Conservation (phyloP, 2,113 vertebrate genomes). For the Bufo gargarizans region DNA sequence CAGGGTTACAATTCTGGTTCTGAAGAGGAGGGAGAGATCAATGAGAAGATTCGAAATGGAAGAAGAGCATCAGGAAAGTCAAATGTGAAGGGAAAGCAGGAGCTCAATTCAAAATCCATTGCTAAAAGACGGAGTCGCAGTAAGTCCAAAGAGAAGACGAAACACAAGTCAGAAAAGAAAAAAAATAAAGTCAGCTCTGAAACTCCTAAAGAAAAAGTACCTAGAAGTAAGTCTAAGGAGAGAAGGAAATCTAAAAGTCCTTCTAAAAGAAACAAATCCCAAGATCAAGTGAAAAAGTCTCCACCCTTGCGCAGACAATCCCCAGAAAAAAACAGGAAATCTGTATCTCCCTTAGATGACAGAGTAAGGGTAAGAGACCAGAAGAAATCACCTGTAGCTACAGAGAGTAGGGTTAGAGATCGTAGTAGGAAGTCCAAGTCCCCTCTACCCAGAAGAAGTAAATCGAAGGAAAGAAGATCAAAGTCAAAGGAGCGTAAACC, state of each 20-base stretch:
- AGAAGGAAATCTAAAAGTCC: slow-evolving; percentile 83
- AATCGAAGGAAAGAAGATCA: slow-evolving; percentile 81
- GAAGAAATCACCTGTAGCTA: slow-evolving; percentile 76
- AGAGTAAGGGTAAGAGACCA: slow-evolving; percentile 74
- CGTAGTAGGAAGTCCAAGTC: slow-evolving; percentile 81
- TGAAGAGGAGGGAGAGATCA: slow-evolving; percentile 91
- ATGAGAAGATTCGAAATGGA: slow-evolving; percentile 87
- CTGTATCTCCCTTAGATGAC: slow-evolving; percentile 73
- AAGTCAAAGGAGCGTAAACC: slow-evolving; percentile 83
- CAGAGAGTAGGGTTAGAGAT: slow-evolving; percentile 81
- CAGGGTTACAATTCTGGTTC: slow-evolving; percentile 98
- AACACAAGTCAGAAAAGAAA: slow-evolving; percentile 89
- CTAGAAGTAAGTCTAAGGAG: slow-evolving; percentile 88
- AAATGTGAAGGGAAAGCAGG: slow-evolving; percentile 81
- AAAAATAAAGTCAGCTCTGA: slow-evolving; percentile 76
- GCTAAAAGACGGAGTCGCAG: slow-evolving; percentile 86
- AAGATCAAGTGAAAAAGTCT: slow-evolving; percentile 80
- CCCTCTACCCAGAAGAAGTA: slow-evolving; percentile 74
- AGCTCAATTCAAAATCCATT: slow-evolving; percentile 85
- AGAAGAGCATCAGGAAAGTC: slow-evolving; percentile 78
- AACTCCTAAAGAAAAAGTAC: slow-evolving; percentile 74
- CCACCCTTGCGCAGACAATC: slow-evolving; percentile 75
- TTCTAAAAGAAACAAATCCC: slow-evolving; percentile 79
- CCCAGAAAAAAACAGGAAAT: slow-evolving; percentile 77
- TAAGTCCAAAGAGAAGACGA: slow-evolving; percentile 84